Base-by-base conservation (phyloP, 2,113 vertebrate genomes). In the Chionomys nivalis region DNA sequence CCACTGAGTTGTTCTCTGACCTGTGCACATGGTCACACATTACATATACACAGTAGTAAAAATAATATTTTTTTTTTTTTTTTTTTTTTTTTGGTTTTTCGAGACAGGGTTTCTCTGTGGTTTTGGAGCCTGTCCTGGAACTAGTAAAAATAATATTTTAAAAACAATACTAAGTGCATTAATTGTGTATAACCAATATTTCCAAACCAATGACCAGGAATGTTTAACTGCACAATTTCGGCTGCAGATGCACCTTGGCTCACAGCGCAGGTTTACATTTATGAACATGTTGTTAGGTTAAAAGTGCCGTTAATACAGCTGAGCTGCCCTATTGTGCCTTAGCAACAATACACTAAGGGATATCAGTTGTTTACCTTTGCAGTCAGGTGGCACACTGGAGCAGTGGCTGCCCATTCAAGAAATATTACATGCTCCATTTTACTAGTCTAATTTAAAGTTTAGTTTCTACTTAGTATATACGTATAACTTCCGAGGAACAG, bases 171-270 rank as follows among this genome's bases (percentile, higher is more conserved):
- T 79, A 19, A n/a, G 52, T 58, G 9, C 5, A 24, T 24, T 39
- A 39, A 39, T 82, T 82, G 23, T 82, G 5, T 39, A 55, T 55
- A 85, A 68, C 12, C 63, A 79, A 16, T 10, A 52, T 82, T 31
- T 86, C 39, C 75, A 61, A 90, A 55, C 58, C 33, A n/a, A 8
- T 83, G 91, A 87, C 42, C 17, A 87, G 26, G 77, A 31, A 75
- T 94, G 49, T 83, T 94, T 90, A 91, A 66, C 42, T 92, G 36
- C 14, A 92, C 17, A 78, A 78, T 92, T 96, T 93, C 49, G 78
- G 11, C 55, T 72, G 7, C 44, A 77, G 14, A 26, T 66, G n/a
- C 13, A 55, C 28, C 28, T 78, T 87, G 28, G 10, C 61, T 87
- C 68, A 44, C 1, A 2, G n/a, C 24, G 26, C 17, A 19, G 4